These are phyloP conservation scores for Lacerta viridis DNA, from an alignment of 2,797 vertebrate genomes.

Conservation along the genomic window DNA sequence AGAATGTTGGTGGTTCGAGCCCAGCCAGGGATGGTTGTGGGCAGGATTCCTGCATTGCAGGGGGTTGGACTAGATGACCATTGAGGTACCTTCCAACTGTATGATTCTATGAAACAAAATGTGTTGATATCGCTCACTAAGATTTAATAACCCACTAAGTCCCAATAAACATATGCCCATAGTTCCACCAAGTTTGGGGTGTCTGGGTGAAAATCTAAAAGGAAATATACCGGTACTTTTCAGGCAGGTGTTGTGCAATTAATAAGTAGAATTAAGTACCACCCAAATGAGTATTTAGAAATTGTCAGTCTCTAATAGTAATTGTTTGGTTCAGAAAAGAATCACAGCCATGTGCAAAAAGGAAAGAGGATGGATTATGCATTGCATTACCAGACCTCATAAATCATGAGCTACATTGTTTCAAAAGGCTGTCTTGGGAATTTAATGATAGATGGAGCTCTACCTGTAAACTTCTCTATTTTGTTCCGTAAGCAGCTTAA, in stretches of 20 bases:
- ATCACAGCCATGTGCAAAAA: not conserved
- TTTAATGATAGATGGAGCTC: slow-evolving; percentile 22
- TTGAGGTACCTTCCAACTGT: too few species aligned
- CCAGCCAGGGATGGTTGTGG: too few species aligned
- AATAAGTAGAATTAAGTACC: slow-evolving; percentile 31
- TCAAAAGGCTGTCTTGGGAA: slow-evolving; percentile 20
- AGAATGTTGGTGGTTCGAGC: too few species aligned
- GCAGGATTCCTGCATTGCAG: too few species aligned
- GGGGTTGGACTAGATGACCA: too few species aligned
- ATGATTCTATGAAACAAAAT: too few species aligned
- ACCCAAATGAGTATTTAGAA: slow-evolving; percentile 21
- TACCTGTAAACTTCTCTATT: slow-evolving; percentile 20
- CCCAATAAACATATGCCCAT: not conserved
- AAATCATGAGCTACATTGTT: slow-evolving; percentile 18
- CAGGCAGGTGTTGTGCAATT: slow-evolving; percentile 1
- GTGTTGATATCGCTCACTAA: too few species aligned
- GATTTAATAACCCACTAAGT: not conserved
- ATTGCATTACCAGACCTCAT: not conserved
- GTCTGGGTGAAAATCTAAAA: not conserved
- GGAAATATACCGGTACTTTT: not conserved
- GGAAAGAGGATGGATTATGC: not conserved
- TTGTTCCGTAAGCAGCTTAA: slow-evolving; percentile 32
- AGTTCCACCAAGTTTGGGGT: not conserved
- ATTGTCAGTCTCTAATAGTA: not conserved
- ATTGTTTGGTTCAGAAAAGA: slow-evolving; percentile 7